Base-by-base conservation (phyloP, 2,888 invertebrate genomes). In the Peribatodes rhomboidaria region DNA sequence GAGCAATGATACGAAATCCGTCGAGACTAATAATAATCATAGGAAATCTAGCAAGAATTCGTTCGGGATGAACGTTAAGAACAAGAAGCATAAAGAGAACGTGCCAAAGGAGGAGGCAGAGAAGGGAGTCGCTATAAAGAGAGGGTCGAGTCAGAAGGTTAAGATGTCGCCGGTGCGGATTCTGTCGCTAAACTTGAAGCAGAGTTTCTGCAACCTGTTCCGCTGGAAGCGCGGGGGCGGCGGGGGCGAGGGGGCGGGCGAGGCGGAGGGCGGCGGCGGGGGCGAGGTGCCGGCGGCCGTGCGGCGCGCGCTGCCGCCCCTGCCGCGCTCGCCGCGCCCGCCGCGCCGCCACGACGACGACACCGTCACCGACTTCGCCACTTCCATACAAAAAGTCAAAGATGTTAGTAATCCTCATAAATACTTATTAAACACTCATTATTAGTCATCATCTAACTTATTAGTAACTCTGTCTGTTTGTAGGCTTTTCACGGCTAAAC, bases 311-410 rank as follows among this genome's bases (percentile, higher is more conserved):
- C 72, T 93, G 56, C 91, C 94, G 0, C 94, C 94, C 22, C 83
- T 94, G 42, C 94, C 94, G 41, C 80, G 68, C 78, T 81, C 74
- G 73, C 90, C 81, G 18, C 81, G 80, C 16, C 74, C 81, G 1
- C 85, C 84, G 9, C 82, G 86, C 4, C 84, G 87, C 13, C 66
- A 81, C 2, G 84, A 81, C 11, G 88, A 88, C 6, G 90, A 94
- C 55, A 91, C 93, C 0, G 93, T 95, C 44, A 95, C 96, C 89
- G 98, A 98, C 87, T 98, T 98, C 88, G 97, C 98, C 42, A 96
- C 97, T 31, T 98, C 98, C 76, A 97, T 98, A 81, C 97, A 98
- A 86, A 97, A 97, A 94, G 98, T 98, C 58, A 98, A 98, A 94
- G 98, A 98, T 93, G 98, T 98, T 94, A 95, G 97, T n/a, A n/a